Conservation (phyloP, 1,140 invertebrate species). For the Drosophila lini region DNA sequence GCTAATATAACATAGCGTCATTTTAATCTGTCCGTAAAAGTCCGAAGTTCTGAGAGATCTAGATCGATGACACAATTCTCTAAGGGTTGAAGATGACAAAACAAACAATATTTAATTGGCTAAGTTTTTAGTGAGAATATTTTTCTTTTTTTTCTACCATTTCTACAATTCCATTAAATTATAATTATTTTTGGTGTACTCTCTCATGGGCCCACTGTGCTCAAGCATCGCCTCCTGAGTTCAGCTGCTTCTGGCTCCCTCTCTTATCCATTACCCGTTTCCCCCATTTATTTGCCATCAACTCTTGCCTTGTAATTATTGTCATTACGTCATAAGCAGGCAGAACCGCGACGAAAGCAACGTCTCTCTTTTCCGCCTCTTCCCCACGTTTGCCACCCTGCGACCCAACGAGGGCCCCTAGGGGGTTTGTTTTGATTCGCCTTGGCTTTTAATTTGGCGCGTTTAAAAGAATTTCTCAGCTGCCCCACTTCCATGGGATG, state of each 20-base stretch:
- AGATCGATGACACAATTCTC: no score
- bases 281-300: conserved; percentile 21
- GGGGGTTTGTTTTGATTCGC: conserved; percentile 55
- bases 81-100: no score
- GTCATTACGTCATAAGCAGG: conserved; percentile 73
- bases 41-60: no score
- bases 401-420: conserved; percentile 1
- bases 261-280: conserved; percentile 12
- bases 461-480: conserved; percentile 20
- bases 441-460: conserved; percentile 35
- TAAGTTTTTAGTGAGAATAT: no score
- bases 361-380: background rate
- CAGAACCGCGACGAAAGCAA: conserved; percentile 39
- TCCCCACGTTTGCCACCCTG: background rate
- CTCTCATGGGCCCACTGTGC: background rate
- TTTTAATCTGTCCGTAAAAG: no score
- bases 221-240: background rate
- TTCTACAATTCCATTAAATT: background rate
- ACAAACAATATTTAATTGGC: no score
- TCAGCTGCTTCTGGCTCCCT: conserved; percentile 6
- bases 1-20: no score
- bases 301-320: conserved; percentile 56
- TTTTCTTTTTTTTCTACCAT: no score
- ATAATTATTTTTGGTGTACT: no score
- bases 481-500: conserved; percentile 7